phyloP scores from a whole-genome alignment of 2,888 invertebrate genomes.

The Eledone cirrhosa region DNA sequence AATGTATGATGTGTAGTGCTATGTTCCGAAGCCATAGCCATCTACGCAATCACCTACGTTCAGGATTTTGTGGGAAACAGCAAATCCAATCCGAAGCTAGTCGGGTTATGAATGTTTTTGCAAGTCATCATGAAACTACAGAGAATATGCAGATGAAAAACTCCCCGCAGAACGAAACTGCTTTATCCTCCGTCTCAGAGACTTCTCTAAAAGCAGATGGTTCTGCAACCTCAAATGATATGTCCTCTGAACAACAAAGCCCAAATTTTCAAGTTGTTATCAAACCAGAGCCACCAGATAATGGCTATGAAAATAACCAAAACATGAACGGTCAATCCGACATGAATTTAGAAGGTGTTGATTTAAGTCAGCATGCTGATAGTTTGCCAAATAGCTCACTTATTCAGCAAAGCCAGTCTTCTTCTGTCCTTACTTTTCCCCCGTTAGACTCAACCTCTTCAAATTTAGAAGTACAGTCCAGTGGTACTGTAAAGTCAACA shows the following conservation, averaged over 20 bases:
- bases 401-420: slow-evolving; percentile 20
- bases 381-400: slow-evolving; percentile 27
- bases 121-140: slow-evolving; percentile 9
- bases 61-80: slow-evolving; percentile 27
- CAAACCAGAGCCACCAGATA: slow-evolving; percentile 26
- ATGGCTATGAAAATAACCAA: slow-evolving; percentile 28
- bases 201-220: slow-evolving; percentile 7
- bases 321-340: slow-evolving; percentile 17
- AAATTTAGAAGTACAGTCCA: slow-evolving; percentile 25
- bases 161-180: not conserved
- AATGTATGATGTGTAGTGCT: slow-evolving; percentile 26
- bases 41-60: slow-evolving; percentile 23
- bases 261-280: slow-evolving; percentile 4
- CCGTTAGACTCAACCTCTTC: slow-evolving; percentile 22
- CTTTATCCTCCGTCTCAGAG: slow-evolving; percentile 24
- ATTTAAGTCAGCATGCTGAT: slow-evolving; percentile 24
- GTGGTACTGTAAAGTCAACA: slow-evolving; percentile 25
- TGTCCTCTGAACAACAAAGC: slow-evolving; percentile 5
- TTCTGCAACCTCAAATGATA: not conserved
- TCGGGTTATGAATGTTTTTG: slow-evolving; percentile 9
- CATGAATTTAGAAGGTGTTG: slow-evolving; percentile 25
- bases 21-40: slow-evolving; percentile 26
- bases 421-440: slow-evolving; percentile 22
- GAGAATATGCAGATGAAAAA: not conserved
- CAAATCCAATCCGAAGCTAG: slow-evolving; percentile 20